Evolutionary conservation across 2,888 invertebrate species (phyloP), one percentile per base, ranked within the genome.

Genomic region (Eumacrocentrus americanus): DNA sequence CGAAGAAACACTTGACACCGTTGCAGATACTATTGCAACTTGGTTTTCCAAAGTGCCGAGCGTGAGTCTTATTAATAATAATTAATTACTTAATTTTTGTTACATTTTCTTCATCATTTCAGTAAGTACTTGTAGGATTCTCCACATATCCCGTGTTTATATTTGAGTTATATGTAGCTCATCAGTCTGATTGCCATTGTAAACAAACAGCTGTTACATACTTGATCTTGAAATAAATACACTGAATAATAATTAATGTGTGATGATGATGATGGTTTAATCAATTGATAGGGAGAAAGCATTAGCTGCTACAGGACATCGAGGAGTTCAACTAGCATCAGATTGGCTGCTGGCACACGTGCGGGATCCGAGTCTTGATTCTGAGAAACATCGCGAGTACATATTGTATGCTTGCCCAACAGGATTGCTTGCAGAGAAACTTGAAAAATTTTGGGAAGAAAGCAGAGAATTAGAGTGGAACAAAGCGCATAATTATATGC

Each of bases 291-390:
- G 94, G 40, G 89, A 94, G 77, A 95, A 94, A 77, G 94, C 95
- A 3, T 81, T 95, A 63, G 93, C 94, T 12, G 94, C 94, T 7
- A 95, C 95, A 2, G 95, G 95, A 14, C 89, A 94, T 78, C 85
- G 91, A 60, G 92, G 93, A 63, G 91, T 94, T 22, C 93, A 94
- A 79, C 83, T 94, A 62, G 95, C 95, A 6, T 92, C 93, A 0
- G 94, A 95, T 77, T 95, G 95, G 95, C 82, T 95, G 9, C 79
- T 95, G 62, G 92, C 94, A 5, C 95, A 95, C 76, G 92, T 94
- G 0, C 91, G 92, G 75, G 95, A 95, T 81, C 86, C 90, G 0
- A 86, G 87, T 16, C 82, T 95, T 50, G 94, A 95, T 78, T 87
- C 88, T 52, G 87, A 87, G 48, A 86, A 86, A 34, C 90, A 91